Evolutionary conservation across 2,113 vertebrate species (phyloP).

Genomic region (Podocnemis expansa): DNA sequence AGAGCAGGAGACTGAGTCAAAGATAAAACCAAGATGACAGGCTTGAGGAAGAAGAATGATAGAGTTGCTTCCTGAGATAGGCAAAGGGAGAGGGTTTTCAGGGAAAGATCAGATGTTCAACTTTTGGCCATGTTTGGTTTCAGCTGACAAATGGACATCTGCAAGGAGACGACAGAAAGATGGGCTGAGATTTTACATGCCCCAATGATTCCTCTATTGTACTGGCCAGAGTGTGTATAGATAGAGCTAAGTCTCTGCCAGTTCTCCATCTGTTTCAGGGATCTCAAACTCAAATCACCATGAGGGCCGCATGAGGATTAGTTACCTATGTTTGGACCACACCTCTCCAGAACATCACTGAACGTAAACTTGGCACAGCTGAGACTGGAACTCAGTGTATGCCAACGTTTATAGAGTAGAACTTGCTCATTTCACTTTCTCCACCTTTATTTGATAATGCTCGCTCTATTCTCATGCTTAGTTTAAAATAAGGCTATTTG

Average conservation of each 20-base stretch:
- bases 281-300: no score
- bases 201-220: neutral
- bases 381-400: neutral
- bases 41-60: neutral
- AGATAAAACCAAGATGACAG: neutral
- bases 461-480: neutral
- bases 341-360: neutral
- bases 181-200: neutral
- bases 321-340: neutral
- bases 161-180: neutral
- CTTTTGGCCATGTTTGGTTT: neutral
- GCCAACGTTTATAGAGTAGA: neutral
- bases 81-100: neutral
- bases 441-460: neutral
- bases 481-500: slow-evolving; percentile 1
- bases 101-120: neutral
- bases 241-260: neutral
- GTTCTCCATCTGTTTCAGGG: neutral
- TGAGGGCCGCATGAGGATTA: no score
- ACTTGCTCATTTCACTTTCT: neutral
- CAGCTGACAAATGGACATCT: neutral
- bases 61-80: neutral
- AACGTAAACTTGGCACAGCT: neutral
- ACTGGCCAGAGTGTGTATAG: neutral
- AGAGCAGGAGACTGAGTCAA: neutral